Conservation (phyloP, 2,797 vertebrate genomes). For the Nannoperca australis region DNA sequence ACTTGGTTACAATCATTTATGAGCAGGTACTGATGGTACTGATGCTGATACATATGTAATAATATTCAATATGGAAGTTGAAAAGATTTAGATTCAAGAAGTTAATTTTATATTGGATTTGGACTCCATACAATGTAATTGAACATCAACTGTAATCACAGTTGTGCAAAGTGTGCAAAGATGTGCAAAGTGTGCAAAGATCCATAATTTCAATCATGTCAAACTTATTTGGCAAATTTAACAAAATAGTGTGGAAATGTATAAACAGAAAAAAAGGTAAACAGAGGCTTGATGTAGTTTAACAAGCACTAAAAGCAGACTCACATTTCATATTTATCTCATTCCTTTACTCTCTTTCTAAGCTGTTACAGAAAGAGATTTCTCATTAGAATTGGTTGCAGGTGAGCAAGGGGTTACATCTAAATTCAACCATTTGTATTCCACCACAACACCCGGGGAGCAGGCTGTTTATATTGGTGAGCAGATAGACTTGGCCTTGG, state of each 20-base stretch:
- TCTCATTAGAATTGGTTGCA: constrained; percentile 69
- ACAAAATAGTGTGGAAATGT: neutral
- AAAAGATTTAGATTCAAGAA: neutral
- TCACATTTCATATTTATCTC: constrained; percentile 25
- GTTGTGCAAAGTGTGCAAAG: too few relatives aligned
- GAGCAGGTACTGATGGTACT: neutral
- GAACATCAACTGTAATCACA: neutral
- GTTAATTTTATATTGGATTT: neutral
- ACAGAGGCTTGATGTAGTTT: constrained; percentile 15
- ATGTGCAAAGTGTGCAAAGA: neutral
- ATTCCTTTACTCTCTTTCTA: constrained; percentile 37
- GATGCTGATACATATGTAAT: neutral
- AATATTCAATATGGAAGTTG: neutral
- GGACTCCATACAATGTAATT: neutral
- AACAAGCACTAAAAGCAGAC: constrained; percentile 16
- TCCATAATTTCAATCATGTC: neutral
- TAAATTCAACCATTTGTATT: constrained; percentile 79
- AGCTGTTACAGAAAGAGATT: constrained; percentile 40
- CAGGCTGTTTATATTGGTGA: constrained; percentile 72
- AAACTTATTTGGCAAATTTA: too few relatives aligned
- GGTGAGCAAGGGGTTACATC: constrained; percentile 74
- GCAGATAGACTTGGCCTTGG: constrained; percentile 74
- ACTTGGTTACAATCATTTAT: neutral
- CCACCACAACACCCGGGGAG: constrained; percentile 44
- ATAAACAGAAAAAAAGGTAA: neutral